A percentile compares a stretch with the other conserved stretches of the same genome.
These are phyloP conservation scores for Euborellia annulipes DNA, from an alignment of 1,140 invertebrate genomes.

Conservation along the genomic window DNA sequence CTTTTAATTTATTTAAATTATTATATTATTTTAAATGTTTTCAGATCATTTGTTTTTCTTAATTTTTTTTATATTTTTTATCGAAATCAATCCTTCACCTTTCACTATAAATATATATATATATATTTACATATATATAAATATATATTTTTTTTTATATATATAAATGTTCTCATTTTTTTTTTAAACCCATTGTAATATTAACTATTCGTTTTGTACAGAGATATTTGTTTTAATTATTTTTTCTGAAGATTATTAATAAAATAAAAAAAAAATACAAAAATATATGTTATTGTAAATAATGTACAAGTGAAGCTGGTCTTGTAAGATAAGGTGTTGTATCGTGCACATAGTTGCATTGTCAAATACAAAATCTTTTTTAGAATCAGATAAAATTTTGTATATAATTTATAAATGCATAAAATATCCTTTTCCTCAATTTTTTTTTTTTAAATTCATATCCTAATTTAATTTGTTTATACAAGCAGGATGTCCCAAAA, in stretches of 20 bases:
- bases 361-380: conserved; percentile 16
- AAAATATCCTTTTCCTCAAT: too few species aligned
- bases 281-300: conserved; percentile 29
- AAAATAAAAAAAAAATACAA: too few species aligned
- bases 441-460: too few species aligned
- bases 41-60: conserved; percentile 21
- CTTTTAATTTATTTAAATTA: conserved; percentile 12
- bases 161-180: neutral
- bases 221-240: conserved; percentile 17
- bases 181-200: conserved; percentile 12
- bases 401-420: neutral
- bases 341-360: conserved; percentile 35
- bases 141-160: conserved; percentile 1
- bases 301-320: conserved; percentile 37
- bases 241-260: conserved; percentile 11
- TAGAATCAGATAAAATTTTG: conserved; percentile 10
- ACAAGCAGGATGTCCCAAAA: too few species aligned
- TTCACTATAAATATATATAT: too few species aligned
- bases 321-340: conserved; percentile 42
- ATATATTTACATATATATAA: conserved; percentile 1
- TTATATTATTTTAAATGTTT: conserved; percentile 10
- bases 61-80: conserved; percentile 19
- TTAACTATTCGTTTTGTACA: conserved; percentile 21
- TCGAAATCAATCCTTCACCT: neutral
- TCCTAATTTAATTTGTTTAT: too few species aligned